These are phyloP conservation scores for Mesochorus sp. DNA, from an alignment of 2,888 invertebrate genomes.

Conservation along the genomic window DNA sequence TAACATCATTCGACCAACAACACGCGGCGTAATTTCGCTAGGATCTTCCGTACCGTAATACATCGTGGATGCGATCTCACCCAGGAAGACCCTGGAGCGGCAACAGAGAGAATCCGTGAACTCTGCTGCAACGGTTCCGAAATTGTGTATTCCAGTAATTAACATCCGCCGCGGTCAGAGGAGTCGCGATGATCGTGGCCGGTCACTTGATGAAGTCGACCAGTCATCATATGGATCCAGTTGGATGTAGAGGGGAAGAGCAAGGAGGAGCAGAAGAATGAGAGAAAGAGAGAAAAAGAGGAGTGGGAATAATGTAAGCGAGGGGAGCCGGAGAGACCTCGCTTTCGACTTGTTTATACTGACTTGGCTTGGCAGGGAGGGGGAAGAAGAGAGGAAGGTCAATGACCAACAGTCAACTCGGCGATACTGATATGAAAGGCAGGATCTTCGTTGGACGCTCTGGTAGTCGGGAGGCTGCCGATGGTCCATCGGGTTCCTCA, in stretches of 20 bases:
- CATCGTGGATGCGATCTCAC: not conserved
- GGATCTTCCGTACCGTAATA: slow-evolving; percentile 6
- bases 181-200: slow-evolving; percentile 44
- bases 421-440: slow-evolving; percentile 58
- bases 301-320: slow-evolving; percentile 29
- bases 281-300: slow-evolving; percentile 23
- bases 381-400: slow-evolving; percentile 58
- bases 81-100: no score
- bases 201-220: slow-evolving; percentile 54
- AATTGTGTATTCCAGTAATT: slow-evolving; percentile 48
- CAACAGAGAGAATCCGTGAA: not conserved
- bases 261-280: slow-evolving; percentile 2
- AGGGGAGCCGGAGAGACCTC: slow-evolving; percentile 40
- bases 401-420: slow-evolving; percentile 54
- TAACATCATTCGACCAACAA: slow-evolving; percentile 27
- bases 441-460: slow-evolving; percentile 55
- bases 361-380: slow-evolving; percentile 23
- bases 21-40: not conserved
- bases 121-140: slow-evolving; percentile 19
- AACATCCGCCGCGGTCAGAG: slow-evolving; percentile 51
- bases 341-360: slow-evolving; percentile 61
- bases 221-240: slow-evolving; percentile 46
- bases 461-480: slow-evolving; percentile 21
- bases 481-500: slow-evolving; percentile 6
- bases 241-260: slow-evolving; percentile 26